Evolutionary conservation across 1,140 invertebrate species (phyloP).

Genomic region (Venturia canescens): DNA sequence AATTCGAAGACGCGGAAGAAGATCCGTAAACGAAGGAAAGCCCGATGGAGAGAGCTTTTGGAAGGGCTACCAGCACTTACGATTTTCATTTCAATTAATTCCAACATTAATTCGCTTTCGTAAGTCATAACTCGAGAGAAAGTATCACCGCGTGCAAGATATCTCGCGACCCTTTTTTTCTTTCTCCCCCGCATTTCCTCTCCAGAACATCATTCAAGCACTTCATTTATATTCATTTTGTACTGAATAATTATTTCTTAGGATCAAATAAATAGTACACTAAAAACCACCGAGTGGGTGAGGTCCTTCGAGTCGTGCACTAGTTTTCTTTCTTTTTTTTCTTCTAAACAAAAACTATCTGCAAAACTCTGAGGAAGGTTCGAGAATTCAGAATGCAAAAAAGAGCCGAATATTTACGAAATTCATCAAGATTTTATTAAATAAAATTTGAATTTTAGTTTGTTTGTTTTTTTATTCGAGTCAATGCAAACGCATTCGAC

Average conservation of each 20-base stretch:
- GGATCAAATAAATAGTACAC: conserved; percentile 67
- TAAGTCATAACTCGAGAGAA: conserved; percentile 8
- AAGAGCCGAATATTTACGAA: neutral
- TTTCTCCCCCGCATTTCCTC: conserved; percentile 24
- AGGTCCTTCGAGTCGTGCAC: too few relatives aligned
- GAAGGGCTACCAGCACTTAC: conserved; percentile 58
- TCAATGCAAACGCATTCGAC: neutral
- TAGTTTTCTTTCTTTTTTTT: too few relatives aligned
- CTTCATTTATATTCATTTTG: conserved; percentile 75
- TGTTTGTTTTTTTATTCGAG: neutral
- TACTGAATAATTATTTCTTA: conserved; percentile 71
- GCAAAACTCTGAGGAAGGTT: neutral
- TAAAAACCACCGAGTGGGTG: conserved; percentile 14
- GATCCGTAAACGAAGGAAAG: conserved; percentile 66
- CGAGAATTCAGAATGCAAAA: neutral
- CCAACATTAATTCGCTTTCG: conserved; percentile 56
- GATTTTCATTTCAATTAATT: conserved; percentile 72
- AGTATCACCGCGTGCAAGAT: conserved; percentile 18
- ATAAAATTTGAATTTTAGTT: conserved; percentile 8
- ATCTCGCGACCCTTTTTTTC: neutral
- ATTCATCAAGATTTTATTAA: conserved; percentile 28
- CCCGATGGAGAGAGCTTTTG: conserved; percentile 31
- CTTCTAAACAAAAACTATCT: too few relatives aligned
- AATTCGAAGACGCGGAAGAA: conserved; percentile 80
- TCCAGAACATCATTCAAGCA: conserved; percentile 59